Conservation (phyloP, 2,888 invertebrate genomes). For the Cosmia pyralina region DNA sequence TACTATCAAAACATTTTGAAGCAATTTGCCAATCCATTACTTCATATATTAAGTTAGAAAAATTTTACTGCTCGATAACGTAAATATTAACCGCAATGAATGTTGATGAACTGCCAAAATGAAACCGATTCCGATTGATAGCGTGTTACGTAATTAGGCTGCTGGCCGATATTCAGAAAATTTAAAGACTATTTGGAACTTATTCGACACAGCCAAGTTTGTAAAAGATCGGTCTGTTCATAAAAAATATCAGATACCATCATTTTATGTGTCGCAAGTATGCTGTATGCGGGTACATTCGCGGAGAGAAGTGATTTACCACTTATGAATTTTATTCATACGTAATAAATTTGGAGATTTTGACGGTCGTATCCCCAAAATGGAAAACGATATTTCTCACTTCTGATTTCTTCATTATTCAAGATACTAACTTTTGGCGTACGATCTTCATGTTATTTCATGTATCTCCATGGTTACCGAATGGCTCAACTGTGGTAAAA, state of each 20-base stretch:
- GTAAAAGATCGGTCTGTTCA: neutral
- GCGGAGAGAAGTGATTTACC: constrained; percentile 58
- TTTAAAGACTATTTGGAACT: neutral
- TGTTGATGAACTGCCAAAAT: too few species aligned
- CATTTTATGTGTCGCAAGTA: constrained; percentile 22
- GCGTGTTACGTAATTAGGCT: too few species aligned
- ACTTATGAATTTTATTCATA: constrained; percentile 66
- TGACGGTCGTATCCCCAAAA: constrained; percentile 59
- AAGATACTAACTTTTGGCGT: constrained; percentile 40
- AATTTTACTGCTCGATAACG: too few species aligned
- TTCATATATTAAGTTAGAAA: too few species aligned
- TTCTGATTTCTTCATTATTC: constrained; percentile 43
- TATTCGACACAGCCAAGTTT: neutral
- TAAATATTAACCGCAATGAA: too few species aligned
- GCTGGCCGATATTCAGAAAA: neutral
- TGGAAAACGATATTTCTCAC: constrained; percentile 63
- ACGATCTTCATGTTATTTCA: constrained; percentile 10
- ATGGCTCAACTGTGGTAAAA: neutral
- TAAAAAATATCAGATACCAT: constrained; percentile 20
- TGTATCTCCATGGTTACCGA: neutral
- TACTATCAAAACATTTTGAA: too few species aligned
- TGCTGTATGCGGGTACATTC: constrained; percentile 43
- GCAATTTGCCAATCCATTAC: too few species aligned
- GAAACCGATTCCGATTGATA: too few species aligned
- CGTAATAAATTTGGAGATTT: constrained; percentile 65